phyloP scores from a whole-genome alignment of 2,888 invertebrate genomes.

The Mylabris sibirica region DNA sequence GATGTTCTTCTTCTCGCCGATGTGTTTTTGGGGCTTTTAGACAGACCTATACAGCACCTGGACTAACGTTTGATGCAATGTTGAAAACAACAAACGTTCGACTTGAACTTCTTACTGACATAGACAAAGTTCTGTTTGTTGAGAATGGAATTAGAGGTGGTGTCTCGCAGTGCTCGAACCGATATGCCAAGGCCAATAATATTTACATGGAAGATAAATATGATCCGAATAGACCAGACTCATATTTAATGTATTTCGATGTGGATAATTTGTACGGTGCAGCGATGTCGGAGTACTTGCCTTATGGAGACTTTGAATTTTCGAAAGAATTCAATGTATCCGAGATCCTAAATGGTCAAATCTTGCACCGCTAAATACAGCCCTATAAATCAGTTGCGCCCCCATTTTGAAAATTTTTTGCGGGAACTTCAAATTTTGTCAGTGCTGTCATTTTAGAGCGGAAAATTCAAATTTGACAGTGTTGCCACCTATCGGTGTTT shows the following conservation, averaged over 20 bases:
- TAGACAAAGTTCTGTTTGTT: constrained; percentile 51
- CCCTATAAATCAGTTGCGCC: no score
- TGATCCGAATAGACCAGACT: constrained; percentile 38
- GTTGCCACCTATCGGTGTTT: no score
- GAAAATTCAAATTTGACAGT: no score
- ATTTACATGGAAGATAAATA: constrained; percentile 47
- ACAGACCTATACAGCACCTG: constrained; percentile 23
- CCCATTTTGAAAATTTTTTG: no score
- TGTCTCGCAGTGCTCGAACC: constrained; percentile 47
- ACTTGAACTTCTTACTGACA: constrained; percentile 51
- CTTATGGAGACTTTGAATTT: constrained; percentile 45
- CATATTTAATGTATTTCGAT: constrained; percentile 49
- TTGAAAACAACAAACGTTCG: constrained; percentile 47
- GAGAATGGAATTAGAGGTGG: constrained; percentile 50
- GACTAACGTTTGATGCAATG: constrained; percentile 21
- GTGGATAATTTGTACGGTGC: constrained; percentile 48
- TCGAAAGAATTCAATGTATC: neutral
- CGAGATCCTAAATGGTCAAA: neutral
- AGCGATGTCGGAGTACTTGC: constrained; percentile 45
- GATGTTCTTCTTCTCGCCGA: constrained; percentile 24
- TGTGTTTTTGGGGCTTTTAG: constrained; percentile 27
- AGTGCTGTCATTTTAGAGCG: no score
- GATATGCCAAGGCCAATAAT: constrained; percentile 52
- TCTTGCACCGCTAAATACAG: no score
- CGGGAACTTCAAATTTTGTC: no score